Percentiles rank a stretch among this genome's conserved stretches.
These are phyloP conservation scores for Parnassius smintheus DNA, from an alignment of 2,888 invertebrate species.

Conservation along the genomic window DNA sequence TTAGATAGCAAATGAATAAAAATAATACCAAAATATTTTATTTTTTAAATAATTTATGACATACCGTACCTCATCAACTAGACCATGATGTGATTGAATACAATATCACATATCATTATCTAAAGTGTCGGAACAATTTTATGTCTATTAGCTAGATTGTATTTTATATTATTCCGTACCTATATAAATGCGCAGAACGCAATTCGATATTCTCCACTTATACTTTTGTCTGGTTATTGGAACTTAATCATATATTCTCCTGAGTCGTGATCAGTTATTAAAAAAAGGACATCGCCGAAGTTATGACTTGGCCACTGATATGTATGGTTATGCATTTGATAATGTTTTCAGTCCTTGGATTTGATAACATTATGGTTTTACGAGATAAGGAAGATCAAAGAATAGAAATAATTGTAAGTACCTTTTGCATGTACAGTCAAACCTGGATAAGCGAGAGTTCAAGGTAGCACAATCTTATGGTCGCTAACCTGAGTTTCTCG, in stretches of 20 bases:
- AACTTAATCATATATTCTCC: neutral
- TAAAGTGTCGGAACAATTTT: neutral
- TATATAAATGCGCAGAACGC: neutral
- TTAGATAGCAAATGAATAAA: too few species aligned
- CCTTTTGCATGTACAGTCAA: neutral
- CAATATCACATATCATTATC: slow-evolving; percentile 11
- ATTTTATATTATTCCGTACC: neutral
- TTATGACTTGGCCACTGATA: slow-evolving; percentile 6
- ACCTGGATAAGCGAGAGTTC: too few species aligned
- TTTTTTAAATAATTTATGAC: neutral
- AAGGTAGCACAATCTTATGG: too few species aligned
- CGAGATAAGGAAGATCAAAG: slow-evolving; percentile 21
- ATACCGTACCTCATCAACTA: neutral
- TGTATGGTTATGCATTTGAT: neutral
- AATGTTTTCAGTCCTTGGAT: neutral
- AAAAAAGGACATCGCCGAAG: neutral
- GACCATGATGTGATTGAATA: slow-evolving; percentile 2
- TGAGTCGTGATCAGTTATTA: neutral
- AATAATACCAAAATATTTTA: too few species aligned
- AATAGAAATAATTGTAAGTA: slow-evolving; percentile 25
- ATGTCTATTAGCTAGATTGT: neutral
- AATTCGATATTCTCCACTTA: too few species aligned
- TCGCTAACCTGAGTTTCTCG: too few species aligned
- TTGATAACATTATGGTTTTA: slow-evolving; percentile 6
- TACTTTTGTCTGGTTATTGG: neutral